phyloP scores from a whole-genome alignment of 2,113 vertebrate genomes.

The Plestiodon gilberti region DNA sequence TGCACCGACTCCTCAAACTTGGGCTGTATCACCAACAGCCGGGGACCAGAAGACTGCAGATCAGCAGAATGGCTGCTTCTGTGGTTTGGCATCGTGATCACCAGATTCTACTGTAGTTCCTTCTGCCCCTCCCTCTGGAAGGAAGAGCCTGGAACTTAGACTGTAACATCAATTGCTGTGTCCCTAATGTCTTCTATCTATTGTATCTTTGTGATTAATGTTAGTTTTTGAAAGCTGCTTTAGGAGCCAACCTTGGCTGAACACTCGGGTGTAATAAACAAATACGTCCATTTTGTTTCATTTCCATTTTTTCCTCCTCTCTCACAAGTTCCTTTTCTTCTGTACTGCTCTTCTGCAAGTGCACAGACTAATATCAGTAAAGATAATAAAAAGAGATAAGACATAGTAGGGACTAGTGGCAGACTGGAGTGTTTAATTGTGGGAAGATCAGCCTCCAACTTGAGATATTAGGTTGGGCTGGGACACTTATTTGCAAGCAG shows the following conservation, averaged over 20 bases:
- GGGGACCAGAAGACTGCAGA: too few relatives aligned
- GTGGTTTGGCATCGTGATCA: neutral
- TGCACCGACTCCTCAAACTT: too few relatives aligned
- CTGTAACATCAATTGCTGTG: too few relatives aligned
- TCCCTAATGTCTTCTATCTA: neutral
- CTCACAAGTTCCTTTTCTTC: neutral
- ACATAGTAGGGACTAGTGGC: neutral
- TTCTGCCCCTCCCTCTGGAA: neutral
- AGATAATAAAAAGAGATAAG: neutral
- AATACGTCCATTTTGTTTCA: neutral
- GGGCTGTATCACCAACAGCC: too few relatives aligned
- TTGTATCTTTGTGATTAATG: neutral
- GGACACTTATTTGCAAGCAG: neutral
- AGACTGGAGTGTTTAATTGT: neutral
- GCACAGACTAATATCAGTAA: neutral
- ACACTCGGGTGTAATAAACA: neutral
- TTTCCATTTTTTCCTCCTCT: neutral
- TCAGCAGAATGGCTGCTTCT: neutral
- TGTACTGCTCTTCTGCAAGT: neutral
- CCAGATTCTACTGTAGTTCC: neutral
- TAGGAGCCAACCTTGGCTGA: neutral
- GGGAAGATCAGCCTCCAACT: neutral
- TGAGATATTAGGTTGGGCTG: too few relatives aligned
- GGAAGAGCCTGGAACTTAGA: neutral
- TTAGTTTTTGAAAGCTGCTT: neutral